Evolutionary conservation across 2,888 invertebrate genomes (phyloP).

Genomic region (Drosophila paramelanica): DNA sequence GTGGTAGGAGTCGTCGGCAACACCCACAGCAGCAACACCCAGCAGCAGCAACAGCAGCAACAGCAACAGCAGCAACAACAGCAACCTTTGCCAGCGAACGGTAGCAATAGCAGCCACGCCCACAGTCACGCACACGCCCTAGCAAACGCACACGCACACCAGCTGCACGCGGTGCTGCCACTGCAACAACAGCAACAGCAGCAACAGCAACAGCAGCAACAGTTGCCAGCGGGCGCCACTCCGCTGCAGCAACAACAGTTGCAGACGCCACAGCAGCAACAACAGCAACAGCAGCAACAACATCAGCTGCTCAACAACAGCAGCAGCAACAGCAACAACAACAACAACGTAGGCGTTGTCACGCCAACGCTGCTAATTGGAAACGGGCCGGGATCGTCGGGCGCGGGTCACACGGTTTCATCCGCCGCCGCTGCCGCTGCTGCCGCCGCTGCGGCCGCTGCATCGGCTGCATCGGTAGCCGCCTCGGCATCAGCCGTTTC

Average conservation of each 20-base stretch:
- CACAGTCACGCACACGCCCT: slow-evolving; percentile 61
- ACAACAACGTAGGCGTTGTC: slow-evolving; percentile 60
- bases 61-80: slow-evolving; percentile 42
- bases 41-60: slow-evolving; percentile 81
- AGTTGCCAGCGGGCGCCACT: slow-evolving; percentile 41
- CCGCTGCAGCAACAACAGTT: slow-evolving; percentile 53
- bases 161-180: slow-evolving; percentile 52
- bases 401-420: slow-evolving; percentile 55
- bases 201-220: slow-evolving; percentile 38
- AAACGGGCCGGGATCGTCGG: slow-evolving; percentile 83
- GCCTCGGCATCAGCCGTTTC: slow-evolving; percentile 57
- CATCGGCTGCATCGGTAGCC: slow-evolving; percentile 42
- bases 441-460: slow-evolving; percentile 52
- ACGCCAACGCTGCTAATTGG: slow-evolving; percentile 79
- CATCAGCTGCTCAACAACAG: slow-evolving; percentile 33
- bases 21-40: slow-evolving; percentile 85
- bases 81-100: slow-evolving; percentile 35
- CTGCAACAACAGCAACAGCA: slow-evolving; percentile 54
- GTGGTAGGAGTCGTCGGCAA: slow-evolving; percentile 79
- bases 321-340: slow-evolving; percentile 67
- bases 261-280: slow-evolving; percentile 45
- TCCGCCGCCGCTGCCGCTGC: slow-evolving; percentile 51
- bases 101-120: slow-evolving; percentile 55
- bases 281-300: slow-evolving; percentile 53
- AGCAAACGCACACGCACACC: slow-evolving; percentile 64